A percentile compares a stretch with the other conserved stretches of the same genome.
Evolutionary conservation across 2,797 vertebrate genomes (phyloP).

Genomic region (Gymnothorax javanicus): DNA sequence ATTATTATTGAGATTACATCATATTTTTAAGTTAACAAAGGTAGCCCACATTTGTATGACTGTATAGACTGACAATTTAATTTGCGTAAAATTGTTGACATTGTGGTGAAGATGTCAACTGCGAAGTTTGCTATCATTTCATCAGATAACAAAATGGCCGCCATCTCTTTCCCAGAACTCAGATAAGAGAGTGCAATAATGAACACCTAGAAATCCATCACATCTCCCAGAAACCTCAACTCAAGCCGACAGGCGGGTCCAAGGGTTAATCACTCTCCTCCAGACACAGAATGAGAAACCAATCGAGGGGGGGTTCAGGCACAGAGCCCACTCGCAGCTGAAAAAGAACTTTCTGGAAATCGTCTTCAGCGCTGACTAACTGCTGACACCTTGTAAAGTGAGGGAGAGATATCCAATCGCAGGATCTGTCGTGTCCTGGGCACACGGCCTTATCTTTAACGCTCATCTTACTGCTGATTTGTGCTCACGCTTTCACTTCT

Average conservation of each 20-base stretch:
- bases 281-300: conserved; percentile 15
- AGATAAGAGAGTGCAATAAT: neutral
- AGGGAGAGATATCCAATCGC: conserved; percentile 17
- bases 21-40: neutral
- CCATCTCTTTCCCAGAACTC: neutral
- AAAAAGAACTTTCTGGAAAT: conserved; percentile 11
- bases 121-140: neutral
- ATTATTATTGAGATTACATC: neutral
- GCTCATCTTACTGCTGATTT: neutral
- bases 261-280: conserved; percentile 23
- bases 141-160: neutral
- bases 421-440: neutral
- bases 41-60: neutral
- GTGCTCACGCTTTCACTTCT: neutral
- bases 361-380: neutral
- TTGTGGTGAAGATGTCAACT: neutral
- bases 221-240: neutral
- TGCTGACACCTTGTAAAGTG: neutral
- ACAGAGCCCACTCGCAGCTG: neutral
- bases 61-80: neutral
- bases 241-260: conserved; percentile 1
- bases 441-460: too few species aligned
- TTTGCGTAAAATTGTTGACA: neutral
- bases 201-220: neutral
- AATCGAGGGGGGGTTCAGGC: neutral